These are phyloP conservation scores for Styela clava DNA, from an alignment of 23 tunicate genomes.

Conservation along the genomic window DNA sequence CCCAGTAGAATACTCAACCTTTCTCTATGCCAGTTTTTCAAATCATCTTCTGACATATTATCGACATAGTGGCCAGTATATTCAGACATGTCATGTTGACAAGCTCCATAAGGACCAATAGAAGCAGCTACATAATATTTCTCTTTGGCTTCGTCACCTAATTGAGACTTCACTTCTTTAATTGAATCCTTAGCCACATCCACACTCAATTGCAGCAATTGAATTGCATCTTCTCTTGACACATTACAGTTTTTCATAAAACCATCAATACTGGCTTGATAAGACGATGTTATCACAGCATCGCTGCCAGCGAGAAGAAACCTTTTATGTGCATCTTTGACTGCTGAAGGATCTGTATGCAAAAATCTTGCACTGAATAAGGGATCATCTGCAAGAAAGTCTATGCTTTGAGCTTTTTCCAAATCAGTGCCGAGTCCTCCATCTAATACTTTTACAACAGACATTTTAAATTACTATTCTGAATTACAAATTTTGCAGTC, in stretches of 20 bases:
- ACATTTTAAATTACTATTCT: too few relatives aligned
- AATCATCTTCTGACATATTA: conserved; percentile 11
- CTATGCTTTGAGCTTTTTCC: not conserved
- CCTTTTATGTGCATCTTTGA: conserved; percentile 63
- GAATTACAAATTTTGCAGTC: too few relatives aligned
- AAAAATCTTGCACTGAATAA: conserved; percentile 62
- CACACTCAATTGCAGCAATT: conserved; percentile 56
- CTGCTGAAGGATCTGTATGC: conserved; percentile 59
- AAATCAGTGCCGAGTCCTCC: conserved; percentile 80
- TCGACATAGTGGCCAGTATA: conserved; percentile 83
- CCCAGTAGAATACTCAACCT: conserved; percentile 49
- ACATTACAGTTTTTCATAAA: conserved; percentile 57
- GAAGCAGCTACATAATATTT: conserved; percentile 67
- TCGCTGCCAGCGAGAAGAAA: conserved; percentile 82
- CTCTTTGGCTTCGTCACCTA: not conserved
- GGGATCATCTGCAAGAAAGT: conserved; percentile 42
- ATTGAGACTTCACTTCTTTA: conserved; percentile 14
- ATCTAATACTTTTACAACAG: conserved; percentile 45
- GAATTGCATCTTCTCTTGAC: conserved; percentile 53
- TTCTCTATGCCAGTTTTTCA: conserved; percentile 55
- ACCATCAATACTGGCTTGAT: conserved; percentile 71
- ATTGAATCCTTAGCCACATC: conserved; percentile 79
- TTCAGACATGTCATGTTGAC: conserved; percentile 87
- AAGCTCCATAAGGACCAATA: conserved; percentile 91
- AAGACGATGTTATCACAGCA: conserved; percentile 62